Conservation (phyloP, 2,113 vertebrate genomes). For the Epinephelus fuscoguttatus region DNA sequence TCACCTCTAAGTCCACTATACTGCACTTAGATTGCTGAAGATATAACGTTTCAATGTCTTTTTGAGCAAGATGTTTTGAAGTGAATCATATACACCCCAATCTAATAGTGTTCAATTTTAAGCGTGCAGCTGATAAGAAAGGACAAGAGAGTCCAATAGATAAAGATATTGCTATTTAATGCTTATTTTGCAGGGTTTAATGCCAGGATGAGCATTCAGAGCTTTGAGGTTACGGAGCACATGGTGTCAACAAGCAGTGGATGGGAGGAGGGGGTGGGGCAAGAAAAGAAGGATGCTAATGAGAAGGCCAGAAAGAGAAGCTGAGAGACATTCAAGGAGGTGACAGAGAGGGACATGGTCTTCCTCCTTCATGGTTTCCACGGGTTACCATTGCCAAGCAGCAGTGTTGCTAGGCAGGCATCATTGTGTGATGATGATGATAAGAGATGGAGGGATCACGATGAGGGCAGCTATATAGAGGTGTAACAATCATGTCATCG, state of each 20-base stretch:
- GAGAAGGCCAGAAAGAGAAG: slow-evolving; percentile 12
- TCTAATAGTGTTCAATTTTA: background rate
- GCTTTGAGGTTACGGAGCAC: background rate
- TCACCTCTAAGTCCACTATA: no score
- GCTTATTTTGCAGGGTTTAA: background rate
- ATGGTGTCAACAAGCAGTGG: background rate
- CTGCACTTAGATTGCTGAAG: background rate
- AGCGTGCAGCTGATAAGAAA: background rate
- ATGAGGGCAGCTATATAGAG: slow-evolving; percentile 30
- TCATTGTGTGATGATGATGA: slow-evolving; percentile 37
- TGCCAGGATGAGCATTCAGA: background rate
- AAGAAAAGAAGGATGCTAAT: slow-evolving; percentile 13
- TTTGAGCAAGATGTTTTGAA: background rate
- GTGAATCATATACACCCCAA: background rate
- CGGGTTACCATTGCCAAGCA: slow-evolving; percentile 70
- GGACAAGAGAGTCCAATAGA: background rate
- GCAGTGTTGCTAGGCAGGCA: slow-evolving; percentile 73
- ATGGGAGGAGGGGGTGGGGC: background rate
- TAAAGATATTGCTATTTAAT: background rate
- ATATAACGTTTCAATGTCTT: background rate
- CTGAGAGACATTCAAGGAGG: slow-evolving; percentile 26
- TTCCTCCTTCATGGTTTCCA: slow-evolving; percentile 70
- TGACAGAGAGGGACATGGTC: slow-evolving; percentile 43
- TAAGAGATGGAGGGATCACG: slow-evolving; percentile 28
- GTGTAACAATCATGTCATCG: slow-evolving; percentile 21